Conservation (phyloP, 2,797 vertebrate genomes). For the Periparus ater region DNA sequence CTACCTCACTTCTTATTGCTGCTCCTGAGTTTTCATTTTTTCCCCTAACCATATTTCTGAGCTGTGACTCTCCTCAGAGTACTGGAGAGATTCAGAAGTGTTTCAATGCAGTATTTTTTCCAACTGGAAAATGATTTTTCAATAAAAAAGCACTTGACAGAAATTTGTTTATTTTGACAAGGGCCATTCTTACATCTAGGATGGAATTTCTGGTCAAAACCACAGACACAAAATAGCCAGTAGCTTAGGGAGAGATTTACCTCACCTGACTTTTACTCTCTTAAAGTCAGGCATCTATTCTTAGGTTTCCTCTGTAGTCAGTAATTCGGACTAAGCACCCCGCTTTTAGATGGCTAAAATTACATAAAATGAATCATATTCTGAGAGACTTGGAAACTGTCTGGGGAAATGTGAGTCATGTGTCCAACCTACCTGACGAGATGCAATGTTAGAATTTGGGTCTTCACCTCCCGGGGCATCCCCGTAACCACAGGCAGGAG, state of each 20-base stretch:
- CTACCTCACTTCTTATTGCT: neutral
- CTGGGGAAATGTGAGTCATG: constrained; percentile 30
- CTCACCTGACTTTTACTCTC: constrained; percentile 44
- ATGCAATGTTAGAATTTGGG: neutral
- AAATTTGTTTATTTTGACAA: constrained; percentile 12
- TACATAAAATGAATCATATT: constrained; percentile 18
- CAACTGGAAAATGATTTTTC: neutral
- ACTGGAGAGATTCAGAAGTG: neutral
- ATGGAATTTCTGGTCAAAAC: constrained; percentile 44
- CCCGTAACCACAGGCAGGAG: neutral
- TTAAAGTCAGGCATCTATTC: constrained; percentile 21
- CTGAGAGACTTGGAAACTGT: neutral
- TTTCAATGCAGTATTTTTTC: neutral
- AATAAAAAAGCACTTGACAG: neutral
- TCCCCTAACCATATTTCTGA: neutral
- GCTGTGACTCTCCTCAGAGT: neutral
- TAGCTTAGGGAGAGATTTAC: constrained; percentile 19
- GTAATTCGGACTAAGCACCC: constrained; percentile 37
- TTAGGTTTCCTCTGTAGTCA: constrained; percentile 32
- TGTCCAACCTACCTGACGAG: neutral
- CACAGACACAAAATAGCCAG: constrained; percentile 15
- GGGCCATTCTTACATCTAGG: neutral
- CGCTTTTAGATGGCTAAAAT: constrained; percentile 51
- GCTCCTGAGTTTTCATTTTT: neutral
- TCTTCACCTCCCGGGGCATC: neutral